A percentile compares a stretch with the other conserved stretches of the same genome.
Evolutionary conservation across 2,888 invertebrate genomes (phyloP).

Genomic region (Drosophila meridionalis): DNA sequence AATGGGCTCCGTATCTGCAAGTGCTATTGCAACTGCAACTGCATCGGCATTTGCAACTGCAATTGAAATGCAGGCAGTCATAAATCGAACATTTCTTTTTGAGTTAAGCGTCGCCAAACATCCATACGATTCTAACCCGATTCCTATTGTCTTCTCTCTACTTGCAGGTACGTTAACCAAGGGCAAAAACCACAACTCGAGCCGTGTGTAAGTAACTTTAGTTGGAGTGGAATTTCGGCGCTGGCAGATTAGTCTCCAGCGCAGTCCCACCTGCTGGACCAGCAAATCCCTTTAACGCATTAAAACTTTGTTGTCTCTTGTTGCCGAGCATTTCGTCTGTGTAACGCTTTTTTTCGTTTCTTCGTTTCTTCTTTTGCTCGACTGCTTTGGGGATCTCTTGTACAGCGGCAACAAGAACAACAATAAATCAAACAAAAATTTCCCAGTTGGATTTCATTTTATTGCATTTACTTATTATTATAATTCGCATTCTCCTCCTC

Average conservation of each 20-base stretch:
- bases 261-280: slow-evolving; percentile 43
- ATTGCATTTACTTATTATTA: slow-evolving; percentile 80
- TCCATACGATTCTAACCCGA: slow-evolving; percentile 20
- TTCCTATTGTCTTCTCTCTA: slow-evolving; percentile 34
- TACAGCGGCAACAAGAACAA: slow-evolving; percentile 42
- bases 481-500: slow-evolving; percentile 50
- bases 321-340: slow-evolving; percentile 55
- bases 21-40: not conserved
- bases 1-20: not conserved
- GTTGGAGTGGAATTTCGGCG: not conserved
- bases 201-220: slow-evolving; percentile 24
- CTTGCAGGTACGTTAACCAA: slow-evolving; percentile 48
- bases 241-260: slow-evolving; percentile 23
- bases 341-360: slow-evolving; percentile 56
- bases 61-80: slow-evolving; percentile 36
- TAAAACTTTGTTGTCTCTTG: slow-evolving; percentile 58
- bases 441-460: slow-evolving; percentile 81
- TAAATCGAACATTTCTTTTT: slow-evolving; percentile 24
- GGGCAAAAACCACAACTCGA: not conserved
- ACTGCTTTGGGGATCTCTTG: slow-evolving; percentile 19
- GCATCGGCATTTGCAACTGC: slow-evolving; percentile 17
- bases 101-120: slow-evolving; percentile 22
- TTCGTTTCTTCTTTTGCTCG: slow-evolving; percentile 6
- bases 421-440: slow-evolving; percentile 81
- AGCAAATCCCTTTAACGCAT: slow-evolving; percentile 45